Base-by-base conservation (phyloP, 2,113 vertebrate species). In the Balaeniceps rex region DNA sequence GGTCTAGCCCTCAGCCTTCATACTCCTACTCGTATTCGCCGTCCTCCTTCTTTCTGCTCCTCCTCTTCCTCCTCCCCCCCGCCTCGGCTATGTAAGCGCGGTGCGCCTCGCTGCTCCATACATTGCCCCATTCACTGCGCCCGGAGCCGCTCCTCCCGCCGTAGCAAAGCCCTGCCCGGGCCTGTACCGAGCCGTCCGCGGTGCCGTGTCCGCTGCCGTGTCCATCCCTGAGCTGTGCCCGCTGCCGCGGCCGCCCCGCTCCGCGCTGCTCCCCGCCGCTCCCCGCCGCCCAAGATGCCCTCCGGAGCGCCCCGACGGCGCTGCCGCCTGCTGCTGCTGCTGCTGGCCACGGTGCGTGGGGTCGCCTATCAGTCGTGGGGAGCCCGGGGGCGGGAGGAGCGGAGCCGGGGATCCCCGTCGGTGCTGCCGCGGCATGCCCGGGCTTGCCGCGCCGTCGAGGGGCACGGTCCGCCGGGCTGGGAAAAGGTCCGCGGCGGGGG, bases 131-230 rank as follows among this genome's bases (percentile, higher is more conserved):
- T 23, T 40, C 26, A 1, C 11, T 3, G 6, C 7, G 2, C 0
- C 3, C 1, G 1, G 8, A 6, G 10, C 0, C 1, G 2, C 0
- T 9, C 7, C 6, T 22, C 12, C 28, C 17, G n/a, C 31, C 11
- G 10, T 7, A 14, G 29, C 31, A 1, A 5, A 33, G 12, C 14
- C 0, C 7, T 6, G 3, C 10, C 38, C 4, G 71, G 60, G 8
- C 7, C 31, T 8, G 4, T 21, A 3, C n/a, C 52, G 33, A n/a
- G n/a, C n/a, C n/a, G n/a, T n/a, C n/a, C n/a, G n/a, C n/a, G n/a
- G 19, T 44, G 7, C 58, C 63, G 25, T 15, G 19, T 14, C 38
- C 65, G 22, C 5, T 19, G 29, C 57, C 4, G n/a, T 2, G 19
- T 6, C 7, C 57, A 4, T 18, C 5, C 14, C 21, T 13, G 40